Base-by-base conservation (phyloP, 2,113 vertebrate species). In the Andinoacara biseriatus region DNA sequence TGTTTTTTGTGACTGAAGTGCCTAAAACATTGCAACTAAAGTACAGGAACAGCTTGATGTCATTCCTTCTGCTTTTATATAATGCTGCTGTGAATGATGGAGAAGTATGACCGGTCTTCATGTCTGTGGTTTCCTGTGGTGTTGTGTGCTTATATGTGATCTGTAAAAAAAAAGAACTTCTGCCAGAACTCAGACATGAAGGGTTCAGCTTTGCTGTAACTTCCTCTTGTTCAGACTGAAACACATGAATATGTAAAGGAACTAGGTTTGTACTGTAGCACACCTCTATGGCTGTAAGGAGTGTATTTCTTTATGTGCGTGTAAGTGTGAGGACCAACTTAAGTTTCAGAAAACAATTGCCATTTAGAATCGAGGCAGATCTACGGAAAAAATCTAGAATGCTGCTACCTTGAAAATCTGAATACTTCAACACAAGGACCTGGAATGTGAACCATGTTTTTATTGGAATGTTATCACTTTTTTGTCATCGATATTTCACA, bases 311-410 rank as follows among this genome's bases (percentile, higher is more conserved):
- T 0, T 67, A 22, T 10, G 52, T 54, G 20, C 8, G 3, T 0
- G 7, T 52, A 7, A 18, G 7, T 17, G 20, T 5, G 9, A 49
- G 22, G 63, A 49, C 15, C 22, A 69, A 29, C 7, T 29, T 2
- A 17, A 49, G 22, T 29, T 0, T 69, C 2, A 17, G 46, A 49
- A 5, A 17, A 69, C 26, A 69, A 49, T 69, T 15, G 49, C 29
- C 38, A 46, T 65, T 26, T 65, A 43, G n/a, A 65, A 43, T 15
- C n/a, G 46, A 67, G 14, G 38, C 38, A 46, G 43, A 24, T 22
- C 3, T n/a, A 24, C 15, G 10, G 35, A 40, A 22, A 22, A 20
- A 63, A n/a, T 2, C 0, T 8, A 22, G n/a, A 10, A 15, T 17
- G 22, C 4, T 67, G 17, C 49, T 52, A 1, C 63, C 9, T 46